Percentiles rank a stretch among this genome's conserved stretches.
Conservation (phyloP, 2,888 invertebrate genomes). For the Cephus pygmeus region DNA sequence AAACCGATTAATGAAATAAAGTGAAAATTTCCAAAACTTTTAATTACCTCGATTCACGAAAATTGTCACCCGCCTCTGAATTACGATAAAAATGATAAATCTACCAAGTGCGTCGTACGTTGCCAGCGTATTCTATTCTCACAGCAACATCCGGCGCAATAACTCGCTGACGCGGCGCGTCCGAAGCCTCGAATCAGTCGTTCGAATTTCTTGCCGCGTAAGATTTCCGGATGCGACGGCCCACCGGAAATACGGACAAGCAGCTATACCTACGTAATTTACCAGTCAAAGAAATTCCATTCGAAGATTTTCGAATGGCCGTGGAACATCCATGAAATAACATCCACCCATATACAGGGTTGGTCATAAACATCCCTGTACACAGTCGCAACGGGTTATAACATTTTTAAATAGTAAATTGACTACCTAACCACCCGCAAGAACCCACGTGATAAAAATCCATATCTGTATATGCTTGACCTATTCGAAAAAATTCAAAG, state of each 20-base stretch:
- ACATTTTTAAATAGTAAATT: no score
- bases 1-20: neutral
- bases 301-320: no score
- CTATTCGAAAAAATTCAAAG: neutral
- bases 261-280: neutral
- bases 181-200: constrained; percentile 1
- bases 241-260: neutral
- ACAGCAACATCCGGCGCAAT: neutral
- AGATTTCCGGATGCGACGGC: neutral
- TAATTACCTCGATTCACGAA: neutral
- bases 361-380: no score
- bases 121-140: neutral
- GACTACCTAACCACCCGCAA: no score
- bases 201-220: constrained; percentile 4
- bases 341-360: no score
- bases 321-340: no score
- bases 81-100: neutral
- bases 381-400: no score
- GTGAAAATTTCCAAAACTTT: neutral
- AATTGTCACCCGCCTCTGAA: neutral
- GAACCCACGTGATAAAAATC: no score
- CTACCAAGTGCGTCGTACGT: neutral
- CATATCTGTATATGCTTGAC: neutral
- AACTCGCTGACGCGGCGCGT: neutral
- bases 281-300: neutral